phyloP scores from a whole-genome alignment of 2,797 vertebrate species.

The Liparis tanakae region DNA sequence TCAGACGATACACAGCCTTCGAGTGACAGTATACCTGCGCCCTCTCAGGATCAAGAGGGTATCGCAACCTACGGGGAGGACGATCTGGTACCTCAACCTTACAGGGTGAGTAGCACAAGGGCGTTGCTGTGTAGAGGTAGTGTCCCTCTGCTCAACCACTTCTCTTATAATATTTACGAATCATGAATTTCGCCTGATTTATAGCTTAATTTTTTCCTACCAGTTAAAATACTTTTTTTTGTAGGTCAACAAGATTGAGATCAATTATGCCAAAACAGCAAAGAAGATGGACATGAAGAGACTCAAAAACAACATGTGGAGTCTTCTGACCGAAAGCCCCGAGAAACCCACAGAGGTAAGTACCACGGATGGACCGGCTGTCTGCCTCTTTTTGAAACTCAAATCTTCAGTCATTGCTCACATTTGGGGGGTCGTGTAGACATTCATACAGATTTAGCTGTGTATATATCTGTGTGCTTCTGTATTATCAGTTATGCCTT shows the following conservation, averaged over 20 bases:
- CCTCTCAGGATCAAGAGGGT: conserved; percentile 47
- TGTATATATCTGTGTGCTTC: conserved; percentile 12
- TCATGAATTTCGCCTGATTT: neutral
- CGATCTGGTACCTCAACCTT: conserved; percentile 90
- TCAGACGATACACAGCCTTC: conserved; percentile 67
- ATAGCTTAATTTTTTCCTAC: neutral
- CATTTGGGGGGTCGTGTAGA: neutral
- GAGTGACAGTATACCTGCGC: conserved; percentile 27
- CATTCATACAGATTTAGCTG: neutral
- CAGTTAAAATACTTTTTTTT: neutral
- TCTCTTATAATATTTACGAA: neutral
- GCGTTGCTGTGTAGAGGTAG: neutral
- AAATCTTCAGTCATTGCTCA: neutral
- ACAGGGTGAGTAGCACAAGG: conserved; percentile 80
- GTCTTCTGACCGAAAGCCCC: conserved; percentile 79
- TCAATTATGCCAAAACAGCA: conserved; percentile 91
- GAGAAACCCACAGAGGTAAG: conserved; percentile 72
- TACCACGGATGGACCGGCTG: too few species aligned
- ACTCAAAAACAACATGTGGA: conserved; percentile 93
- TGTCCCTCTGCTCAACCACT: neutral
- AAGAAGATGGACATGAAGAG: conserved; percentile 97
- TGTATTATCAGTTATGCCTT: conserved; percentile 19
- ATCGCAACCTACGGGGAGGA: conserved; percentile 84
- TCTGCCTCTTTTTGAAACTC: neutral
- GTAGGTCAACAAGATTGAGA: conserved; percentile 90